Base-by-base conservation (phyloP, 2,113 vertebrate genomes). In the Aramus guarauna region DNA sequence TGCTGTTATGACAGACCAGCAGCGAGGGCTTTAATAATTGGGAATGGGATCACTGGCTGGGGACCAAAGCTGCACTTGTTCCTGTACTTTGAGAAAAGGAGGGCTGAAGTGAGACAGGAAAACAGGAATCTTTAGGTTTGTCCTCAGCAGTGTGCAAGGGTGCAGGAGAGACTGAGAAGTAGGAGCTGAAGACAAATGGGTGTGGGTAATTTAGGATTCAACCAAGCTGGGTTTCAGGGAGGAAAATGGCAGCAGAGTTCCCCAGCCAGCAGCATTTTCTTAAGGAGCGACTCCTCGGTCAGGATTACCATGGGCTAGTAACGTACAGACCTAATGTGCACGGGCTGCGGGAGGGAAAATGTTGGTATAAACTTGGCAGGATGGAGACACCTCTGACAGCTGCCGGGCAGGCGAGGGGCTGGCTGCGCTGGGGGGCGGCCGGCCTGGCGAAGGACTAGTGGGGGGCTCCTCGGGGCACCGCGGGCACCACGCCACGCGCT, bases 321-420 rank as follows among this genome's bases (percentile, higher is more conserved):
- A 74, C 0, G 1, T 4, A 13, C 1, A 0, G 41, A 43, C 32
- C n/a, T 50, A 7, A 50, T 0, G 16, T 6, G 16, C 53, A 19
- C 0, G 4, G 79, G 18, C 12, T 41, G 19, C 21, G 6, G 47
- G 59, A 55, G 16, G 47, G 22, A 36, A 73, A 67, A 17, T 1
- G 4, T 2, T 32, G 48, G 12, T 48, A 39, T 23, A 36, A n/a
- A 13, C 14, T 15, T 24, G 30, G 22, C 59, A 48, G 74, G 53
- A 34, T 23, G 45, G 21, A 20, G 72, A 17, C 39, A 36, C 12
- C 10, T 3, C 34, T 11, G 58, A 10, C 7, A 32, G 13, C 11
- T 0, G 2, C 37, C 3, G 34, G 78, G 24, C 11, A 4, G 24
- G 64, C 2, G 13, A 58, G 77, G 32, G 20, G 43, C 47, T 36